These are phyloP conservation scores for Epizoanthus scotinus DNA, from an alignment of 92 coral and sea anemone species.

Conservation along the genomic window DNA sequence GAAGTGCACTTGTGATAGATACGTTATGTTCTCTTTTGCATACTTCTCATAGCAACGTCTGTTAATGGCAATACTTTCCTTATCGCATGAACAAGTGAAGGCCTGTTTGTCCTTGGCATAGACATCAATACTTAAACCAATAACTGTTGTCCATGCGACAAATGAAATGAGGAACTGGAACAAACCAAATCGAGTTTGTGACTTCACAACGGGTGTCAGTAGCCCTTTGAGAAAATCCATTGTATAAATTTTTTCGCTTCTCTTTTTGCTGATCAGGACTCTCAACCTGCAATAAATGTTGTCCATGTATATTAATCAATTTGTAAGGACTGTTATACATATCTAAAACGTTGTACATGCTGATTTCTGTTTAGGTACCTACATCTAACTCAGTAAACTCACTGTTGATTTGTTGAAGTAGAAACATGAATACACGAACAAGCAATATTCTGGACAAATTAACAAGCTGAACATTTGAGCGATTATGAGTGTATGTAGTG, in stretches of 20 bases:
- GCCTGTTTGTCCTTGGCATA: constrained; percentile 16
- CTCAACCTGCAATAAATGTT: background rate
- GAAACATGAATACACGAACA: too few species aligned
- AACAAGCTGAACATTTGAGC: too few species aligned
- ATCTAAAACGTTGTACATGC: too few species aligned
- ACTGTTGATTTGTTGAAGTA: too few species aligned
- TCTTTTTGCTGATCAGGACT: background rate
- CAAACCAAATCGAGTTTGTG: constrained; percentile 38
- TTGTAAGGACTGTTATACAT: too few species aligned
- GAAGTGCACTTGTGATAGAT: constrained; percentile 39
- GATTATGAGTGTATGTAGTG: too few species aligned
- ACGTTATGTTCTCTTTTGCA: background rate
- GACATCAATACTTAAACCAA: constrained; percentile 1
- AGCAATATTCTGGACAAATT: too few species aligned
- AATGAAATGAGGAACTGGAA: constrained; percentile 19
- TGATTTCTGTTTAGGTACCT: too few species aligned
- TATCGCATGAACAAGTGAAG: constrained; percentile 19
- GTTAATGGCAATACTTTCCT: constrained; percentile 15
- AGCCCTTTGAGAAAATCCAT: constrained; percentile 31
- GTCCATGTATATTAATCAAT: too few species aligned
- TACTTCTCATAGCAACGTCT: constrained; percentile 32
- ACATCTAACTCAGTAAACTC: too few species aligned
- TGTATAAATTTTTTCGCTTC: background rate
- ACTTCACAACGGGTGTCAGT: constrained; percentile 7
- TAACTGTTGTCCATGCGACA: constrained; percentile 19